Conservation (phyloP, 2,113 vertebrate species). For the Pogona vitticeps region DNA sequence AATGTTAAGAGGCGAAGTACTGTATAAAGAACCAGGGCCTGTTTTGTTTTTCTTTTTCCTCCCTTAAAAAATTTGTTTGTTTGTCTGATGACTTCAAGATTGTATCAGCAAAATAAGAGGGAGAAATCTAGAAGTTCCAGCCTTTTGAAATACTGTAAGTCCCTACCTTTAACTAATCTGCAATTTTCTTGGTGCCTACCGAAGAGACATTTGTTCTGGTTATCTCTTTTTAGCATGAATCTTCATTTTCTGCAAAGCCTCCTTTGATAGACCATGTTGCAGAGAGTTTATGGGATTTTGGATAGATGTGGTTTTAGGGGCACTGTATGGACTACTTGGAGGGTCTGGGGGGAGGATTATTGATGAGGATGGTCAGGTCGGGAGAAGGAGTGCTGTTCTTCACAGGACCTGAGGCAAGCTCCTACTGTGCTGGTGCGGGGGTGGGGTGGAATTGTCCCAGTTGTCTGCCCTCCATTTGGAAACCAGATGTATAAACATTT, state of each 20-base stretch:
- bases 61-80: accelerated
- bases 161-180: no score
- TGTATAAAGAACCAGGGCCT: slow-evolving; percentile 30
- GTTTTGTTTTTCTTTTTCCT: neutral
- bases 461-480: no score
- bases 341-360: no score
- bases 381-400: neutral
- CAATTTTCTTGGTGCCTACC: neutral
- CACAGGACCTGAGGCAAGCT: no score
- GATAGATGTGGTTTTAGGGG: neutral
- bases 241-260: no score
- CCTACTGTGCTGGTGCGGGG: no score
- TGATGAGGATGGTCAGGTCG: neutral
- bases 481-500: no score
- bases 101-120: neutral
- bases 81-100: accelerated
- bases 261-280: neutral
- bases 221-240: neutral
- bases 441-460: no score
- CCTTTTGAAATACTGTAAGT: no score
- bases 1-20: slow-evolving; percentile 32
- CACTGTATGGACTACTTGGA: neutral
- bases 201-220: neutral
- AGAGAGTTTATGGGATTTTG: neutral
- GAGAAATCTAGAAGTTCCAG: neutral